A percentile compares a stretch with the other conserved stretches of the same genome.
phyloP scores from a whole-genome alignment of 2,797 vertebrate species.

The Helarctos malayanus region DNA sequence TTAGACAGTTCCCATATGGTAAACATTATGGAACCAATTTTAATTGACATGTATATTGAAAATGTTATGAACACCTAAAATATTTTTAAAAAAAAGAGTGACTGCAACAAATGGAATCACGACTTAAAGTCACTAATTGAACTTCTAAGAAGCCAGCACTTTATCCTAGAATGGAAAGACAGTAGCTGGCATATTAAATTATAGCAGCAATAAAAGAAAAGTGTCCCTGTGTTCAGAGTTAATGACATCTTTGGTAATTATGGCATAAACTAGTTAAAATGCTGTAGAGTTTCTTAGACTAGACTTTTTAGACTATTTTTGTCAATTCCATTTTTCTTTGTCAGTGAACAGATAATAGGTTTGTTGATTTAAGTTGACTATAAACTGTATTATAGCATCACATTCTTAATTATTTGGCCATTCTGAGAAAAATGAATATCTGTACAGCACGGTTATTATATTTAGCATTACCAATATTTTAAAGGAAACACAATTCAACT shows the following conservation, averaged over 20 bases:
- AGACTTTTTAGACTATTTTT: constrained; percentile 73
- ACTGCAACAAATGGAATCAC: constrained; percentile 42
- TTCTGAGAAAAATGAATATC: constrained; percentile 81
- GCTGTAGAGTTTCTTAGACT: constrained; percentile 66
- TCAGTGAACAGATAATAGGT: constrained; percentile 83
- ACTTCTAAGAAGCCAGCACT: constrained; percentile 73
- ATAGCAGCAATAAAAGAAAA: constrained; percentile 81
- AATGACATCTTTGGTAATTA: constrained; percentile 85
- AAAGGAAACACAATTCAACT: constrained; percentile 81
- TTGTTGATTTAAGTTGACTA: constrained; percentile 82
- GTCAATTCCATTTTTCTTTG: constrained; percentile 80
- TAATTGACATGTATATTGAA: not conserved
- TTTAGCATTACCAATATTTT: constrained; percentile 78
- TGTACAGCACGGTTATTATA: constrained; percentile 74
- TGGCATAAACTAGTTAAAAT: constrained; percentile 79
- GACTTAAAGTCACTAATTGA: constrained; percentile 60
- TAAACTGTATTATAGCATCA: constrained; percentile 81
- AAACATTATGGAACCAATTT: not conserved
- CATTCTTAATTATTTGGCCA: constrained; percentile 85
- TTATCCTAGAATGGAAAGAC: constrained; percentile 78
- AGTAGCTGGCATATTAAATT: constrained; percentile 82
- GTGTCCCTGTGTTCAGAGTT: constrained; percentile 80
- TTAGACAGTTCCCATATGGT: not conserved
- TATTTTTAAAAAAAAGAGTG: not conserved
- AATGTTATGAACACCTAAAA: not conserved